These are phyloP conservation scores for Turritopsis rubra DNA, from an alignment of 30 jellyfish, hydroid and myxozoan species.

Conservation along the genomic window DNA sequence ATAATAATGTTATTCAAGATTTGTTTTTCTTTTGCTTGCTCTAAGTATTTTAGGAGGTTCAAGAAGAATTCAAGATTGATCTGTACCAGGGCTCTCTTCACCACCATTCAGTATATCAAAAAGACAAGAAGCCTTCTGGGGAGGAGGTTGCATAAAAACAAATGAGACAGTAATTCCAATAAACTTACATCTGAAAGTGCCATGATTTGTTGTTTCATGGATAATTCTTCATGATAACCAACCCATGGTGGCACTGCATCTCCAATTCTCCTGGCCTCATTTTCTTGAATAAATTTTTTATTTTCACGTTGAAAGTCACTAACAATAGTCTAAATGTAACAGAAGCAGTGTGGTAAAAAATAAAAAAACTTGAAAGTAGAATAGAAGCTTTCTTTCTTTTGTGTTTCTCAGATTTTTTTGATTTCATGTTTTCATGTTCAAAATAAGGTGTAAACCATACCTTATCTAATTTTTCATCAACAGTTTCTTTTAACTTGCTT, in stretches of 20 bases:
- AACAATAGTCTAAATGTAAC: constrained; percentile 48
- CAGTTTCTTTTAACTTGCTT: constrained; percentile 63
- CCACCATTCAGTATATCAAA: too few relatives aligned
- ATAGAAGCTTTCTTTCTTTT: background rate
- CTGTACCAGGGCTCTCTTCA: too few relatives aligned
- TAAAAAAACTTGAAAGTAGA: background rate
- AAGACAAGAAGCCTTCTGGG: too few relatives aligned
- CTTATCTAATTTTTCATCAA: constrained; percentile 70
- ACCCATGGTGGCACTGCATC: constrained; percentile 99
- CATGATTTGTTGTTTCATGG: constrained; percentile 71
- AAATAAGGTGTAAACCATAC: constrained; percentile 3
- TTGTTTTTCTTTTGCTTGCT: too few relatives aligned
- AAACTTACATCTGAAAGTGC: constrained; percentile 75
- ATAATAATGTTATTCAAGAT: too few relatives aligned
- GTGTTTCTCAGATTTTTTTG: background rate
- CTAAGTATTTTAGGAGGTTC: too few relatives aligned
- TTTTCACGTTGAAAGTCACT: constrained; percentile 92
- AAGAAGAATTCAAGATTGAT: too few relatives aligned
- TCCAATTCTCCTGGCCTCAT: constrained; percentile 61
- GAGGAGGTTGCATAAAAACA: too few relatives aligned
- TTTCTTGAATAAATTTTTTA: constrained; percentile 77
- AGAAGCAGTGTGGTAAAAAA: background rate
- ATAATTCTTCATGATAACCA: constrained; percentile 92
- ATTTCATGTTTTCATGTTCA: background rate
- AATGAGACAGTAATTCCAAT: too few relatives aligned